A percentile compares a stretch with the other conserved stretches of the same genome.
Conservation (phyloP, 2,113 vertebrate genomes). For the Tachuris rubrigastra region DNA sequence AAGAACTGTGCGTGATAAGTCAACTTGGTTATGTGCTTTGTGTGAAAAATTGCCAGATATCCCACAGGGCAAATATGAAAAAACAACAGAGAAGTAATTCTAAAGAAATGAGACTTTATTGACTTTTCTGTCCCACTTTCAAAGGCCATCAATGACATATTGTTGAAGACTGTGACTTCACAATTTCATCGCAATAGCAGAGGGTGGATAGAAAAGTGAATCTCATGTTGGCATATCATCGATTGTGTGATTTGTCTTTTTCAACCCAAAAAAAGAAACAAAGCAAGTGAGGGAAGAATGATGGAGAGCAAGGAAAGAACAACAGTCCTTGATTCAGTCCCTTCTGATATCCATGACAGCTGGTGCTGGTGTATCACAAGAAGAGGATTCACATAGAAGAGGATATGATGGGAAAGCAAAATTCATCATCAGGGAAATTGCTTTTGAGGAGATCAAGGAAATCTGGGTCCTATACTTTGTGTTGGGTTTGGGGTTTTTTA, state of each 20-base stretch:
- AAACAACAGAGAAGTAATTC: not conserved
- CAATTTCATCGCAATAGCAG: not conserved
- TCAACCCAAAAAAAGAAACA: not conserved
- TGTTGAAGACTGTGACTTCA: not conserved
- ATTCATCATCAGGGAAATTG: not conserved
- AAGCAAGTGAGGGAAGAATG: not conserved
- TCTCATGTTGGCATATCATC: not conserved
- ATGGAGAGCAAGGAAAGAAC: not conserved
- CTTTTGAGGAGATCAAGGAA: not conserved
- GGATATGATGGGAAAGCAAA: not conserved
- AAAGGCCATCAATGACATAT: conserved; percentile 2
- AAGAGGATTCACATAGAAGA: not conserved
- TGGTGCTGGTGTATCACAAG: not conserved
- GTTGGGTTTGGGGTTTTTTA: not conserved
- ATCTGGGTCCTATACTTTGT: not conserved
- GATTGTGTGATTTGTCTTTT: not conserved
- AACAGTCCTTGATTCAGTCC: not conserved
- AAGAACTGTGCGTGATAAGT: not conserved
- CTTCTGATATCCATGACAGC: not conserved
- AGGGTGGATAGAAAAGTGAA: not conserved
- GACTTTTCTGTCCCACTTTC: conserved; percentile 29
- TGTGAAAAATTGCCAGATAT: conserved; percentile 40
- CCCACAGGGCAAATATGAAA: conserved; percentile 32
- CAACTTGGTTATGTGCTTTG: not conserved
- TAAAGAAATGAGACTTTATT: conserved; percentile 39